Evolutionary conservation across 2,113 vertebrate species (phyloP), one percentile per base, ranked within the genome.

Genomic region (Herpailurus yagouaroundi): DNA sequence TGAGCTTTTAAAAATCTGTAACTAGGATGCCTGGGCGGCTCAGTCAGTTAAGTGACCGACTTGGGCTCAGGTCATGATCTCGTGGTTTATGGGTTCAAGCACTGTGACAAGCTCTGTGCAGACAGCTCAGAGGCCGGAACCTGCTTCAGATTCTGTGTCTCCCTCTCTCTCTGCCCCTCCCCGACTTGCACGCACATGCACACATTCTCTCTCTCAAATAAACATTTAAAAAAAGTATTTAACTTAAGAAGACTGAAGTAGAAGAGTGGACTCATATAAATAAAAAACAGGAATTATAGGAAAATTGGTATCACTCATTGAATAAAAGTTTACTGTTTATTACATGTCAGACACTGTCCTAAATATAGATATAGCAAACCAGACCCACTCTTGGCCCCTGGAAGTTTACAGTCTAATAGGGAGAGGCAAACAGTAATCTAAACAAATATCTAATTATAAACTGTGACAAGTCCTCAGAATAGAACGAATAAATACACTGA

Each of bases 221-320:
- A 57, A 60, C 57, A 60, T 23, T 23, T 60, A 60, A 60, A 60
- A 60, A 60, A 95, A 87, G 66, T 83, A 91, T 84, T 88, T 63
- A 73, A 95, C 45, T 77, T 96, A 41, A 80, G 95, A 96, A 96
- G 66, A 86, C 64, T 66, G 77, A 82, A 87, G 60, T 16, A 84
- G 86, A 77, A 94, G 25, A 91, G 21, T 5, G 81, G 31, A 66
- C 36, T 73, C 52, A 86, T 1, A 64, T 29, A 60, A 89, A 81
- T 77, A 95, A 76, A 91, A 29, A 83, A 82, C 4, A 92, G 68
- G 57, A 91, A n/a, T 69, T 87, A 90, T 3, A 87, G 9, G 48
- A 79, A 94, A 80, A 33, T 23, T 45, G 4, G 29, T 73, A 83
- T 57, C 48, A 60, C 60, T 97, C 48, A 63, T 38, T 95, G 29